phyloP scores from a whole-genome alignment of 2,888 invertebrate genomes.

The Silvanus unidentatus region DNA sequence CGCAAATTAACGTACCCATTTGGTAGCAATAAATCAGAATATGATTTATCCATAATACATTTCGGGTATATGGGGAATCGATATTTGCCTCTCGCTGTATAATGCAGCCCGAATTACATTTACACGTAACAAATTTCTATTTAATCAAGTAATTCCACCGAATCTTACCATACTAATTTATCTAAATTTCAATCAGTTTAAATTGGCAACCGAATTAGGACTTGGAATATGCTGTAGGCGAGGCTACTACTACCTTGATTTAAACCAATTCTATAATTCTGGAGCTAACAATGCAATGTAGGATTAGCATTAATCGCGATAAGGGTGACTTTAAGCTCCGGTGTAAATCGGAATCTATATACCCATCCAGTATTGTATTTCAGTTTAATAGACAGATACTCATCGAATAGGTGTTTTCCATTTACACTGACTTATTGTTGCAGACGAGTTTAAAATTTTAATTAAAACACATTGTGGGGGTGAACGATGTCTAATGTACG shows the following conservation, averaged over 20 bases:
- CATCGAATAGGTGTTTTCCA: too few species aligned
- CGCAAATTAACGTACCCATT: too few species aligned
- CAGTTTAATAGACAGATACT: background rate
- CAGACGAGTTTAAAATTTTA: too few species aligned
- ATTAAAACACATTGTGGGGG: too few species aligned
- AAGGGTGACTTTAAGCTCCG: constrained; percentile 29
- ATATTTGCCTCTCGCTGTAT: too few species aligned
- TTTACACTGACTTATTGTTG: too few species aligned
- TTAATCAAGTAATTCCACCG: constrained; percentile 20
- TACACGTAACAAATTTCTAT: constrained; percentile 15
- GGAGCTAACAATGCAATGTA: constrained; percentile 32
- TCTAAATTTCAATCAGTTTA: constrained; percentile 34
- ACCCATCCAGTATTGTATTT: constrained; percentile 2
- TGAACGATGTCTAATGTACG: too few species aligned
- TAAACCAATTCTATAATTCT: constrained; percentile 32
- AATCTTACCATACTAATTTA: constrained; percentile 29
- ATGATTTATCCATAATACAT: too few species aligned
- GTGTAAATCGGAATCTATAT: constrained; percentile 4
- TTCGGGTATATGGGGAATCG: too few species aligned
- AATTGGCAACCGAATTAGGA: constrained; percentile 24
- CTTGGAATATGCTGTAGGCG: constrained; percentile 10
- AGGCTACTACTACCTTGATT: constrained; percentile 23
- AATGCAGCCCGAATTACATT: too few species aligned
- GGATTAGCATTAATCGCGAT: constrained; percentile 34
- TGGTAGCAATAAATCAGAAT: too few species aligned